phyloP scores from a whole-genome alignment of 2,113 vertebrate genomes.

The Camelus dromedarius region DNA sequence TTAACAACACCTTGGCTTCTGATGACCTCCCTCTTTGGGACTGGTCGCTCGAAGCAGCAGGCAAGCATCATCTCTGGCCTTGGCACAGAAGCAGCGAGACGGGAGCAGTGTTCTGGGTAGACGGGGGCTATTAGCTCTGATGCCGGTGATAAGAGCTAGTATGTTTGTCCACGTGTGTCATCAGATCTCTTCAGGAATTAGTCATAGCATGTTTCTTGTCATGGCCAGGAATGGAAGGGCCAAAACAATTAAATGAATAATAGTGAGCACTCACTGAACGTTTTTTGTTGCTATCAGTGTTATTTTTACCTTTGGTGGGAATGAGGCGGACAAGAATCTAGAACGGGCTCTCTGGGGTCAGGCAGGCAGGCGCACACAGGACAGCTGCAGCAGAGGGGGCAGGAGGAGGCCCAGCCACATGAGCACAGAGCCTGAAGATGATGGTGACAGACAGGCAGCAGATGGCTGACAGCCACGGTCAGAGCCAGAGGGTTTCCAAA shows the following conservation, averaged over 20 bases:
- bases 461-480: not conserved
- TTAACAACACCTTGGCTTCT: not conserved
- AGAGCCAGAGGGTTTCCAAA: not conserved
- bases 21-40: not conserved
- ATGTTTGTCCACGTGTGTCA: not conserved
- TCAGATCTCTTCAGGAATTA: not conserved
- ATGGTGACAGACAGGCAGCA: not conserved
- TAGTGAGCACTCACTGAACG: not conserved
- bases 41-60: accelerated
- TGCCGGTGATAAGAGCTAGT: not conserved
- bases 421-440: not conserved
- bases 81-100: not conserved
- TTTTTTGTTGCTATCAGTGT: not conserved
- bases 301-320: slow-evolving; percentile 22
- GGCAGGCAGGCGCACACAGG: not conserved
- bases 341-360: not conserved
- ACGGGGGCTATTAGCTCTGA: not conserved
- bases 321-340: not conserved
- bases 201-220: not conserved
- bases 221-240: not conserved
- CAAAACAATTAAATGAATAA: not conserved
- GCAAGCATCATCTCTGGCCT: not conserved
- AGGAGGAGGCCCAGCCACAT: not conserved
- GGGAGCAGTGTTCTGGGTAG: not conserved
- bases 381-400: not conserved